Percentiles rank a stretch among this genome's conserved stretches.
These are phyloP conservation scores for Laothoe populi DNA, from an alignment of 2,888 invertebrate genomes.

Conservation along the genomic window DNA sequence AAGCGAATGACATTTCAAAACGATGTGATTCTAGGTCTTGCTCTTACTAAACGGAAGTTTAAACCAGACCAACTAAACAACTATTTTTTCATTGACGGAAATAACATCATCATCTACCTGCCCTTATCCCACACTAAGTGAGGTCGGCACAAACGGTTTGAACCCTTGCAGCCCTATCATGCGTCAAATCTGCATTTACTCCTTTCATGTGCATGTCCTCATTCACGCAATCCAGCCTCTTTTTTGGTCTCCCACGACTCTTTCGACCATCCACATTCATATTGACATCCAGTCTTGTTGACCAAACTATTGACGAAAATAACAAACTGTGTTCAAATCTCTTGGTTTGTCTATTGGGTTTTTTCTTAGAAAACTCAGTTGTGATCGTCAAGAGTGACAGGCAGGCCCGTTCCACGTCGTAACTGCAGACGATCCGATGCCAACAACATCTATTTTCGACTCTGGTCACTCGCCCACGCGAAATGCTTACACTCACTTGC, in stretches of 20 bases:
- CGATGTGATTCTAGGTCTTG: not conserved
- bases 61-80: not conserved
- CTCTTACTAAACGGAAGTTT: not conserved
- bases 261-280: too few species aligned
- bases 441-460: slow-evolving; percentile 75
- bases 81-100: slow-evolving; percentile 6
- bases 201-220: too few species aligned
- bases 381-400: slow-evolving; percentile 42
- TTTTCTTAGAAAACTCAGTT: slow-evolving; percentile 7
- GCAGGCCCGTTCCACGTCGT: slow-evolving; percentile 45
- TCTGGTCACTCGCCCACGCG: slow-evolving; percentile 72
- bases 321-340: slow-evolving; percentile 8
- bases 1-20: not conserved
- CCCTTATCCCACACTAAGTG: too few species aligned
- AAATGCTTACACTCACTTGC: slow-evolving; percentile 81
- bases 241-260: too few species aligned
- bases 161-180: too few species aligned
- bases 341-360: slow-evolving; percentile 3
- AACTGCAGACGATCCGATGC: slow-evolving; percentile 65
- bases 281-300: too few species aligned
- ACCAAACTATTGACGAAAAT: slow-evolving; percentile 15
- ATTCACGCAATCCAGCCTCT: too few species aligned
- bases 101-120: too few species aligned
- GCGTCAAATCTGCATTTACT: too few species aligned
- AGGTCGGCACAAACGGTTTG: too few species aligned